These are phyloP conservation scores for Buphagus erythrorhynchus DNA, from an alignment of 2,797 vertebrate genomes.

Conservation along the genomic window DNA sequence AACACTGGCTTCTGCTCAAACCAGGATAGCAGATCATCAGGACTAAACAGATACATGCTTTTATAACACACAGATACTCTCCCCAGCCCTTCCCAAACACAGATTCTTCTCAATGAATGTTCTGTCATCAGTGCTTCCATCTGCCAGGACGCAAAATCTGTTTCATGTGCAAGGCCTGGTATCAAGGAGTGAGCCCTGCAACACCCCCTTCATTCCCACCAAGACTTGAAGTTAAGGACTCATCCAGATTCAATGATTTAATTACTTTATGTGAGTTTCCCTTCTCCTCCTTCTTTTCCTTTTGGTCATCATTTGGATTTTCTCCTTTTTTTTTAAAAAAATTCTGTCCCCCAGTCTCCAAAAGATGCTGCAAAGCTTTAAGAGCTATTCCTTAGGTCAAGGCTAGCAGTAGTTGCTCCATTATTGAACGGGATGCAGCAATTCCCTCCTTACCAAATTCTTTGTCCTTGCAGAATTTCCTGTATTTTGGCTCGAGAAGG, in stretches of 20 bases:
- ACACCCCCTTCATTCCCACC: neutral
- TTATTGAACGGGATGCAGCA: neutral
- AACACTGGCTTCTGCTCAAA: neutral
- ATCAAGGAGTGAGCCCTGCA: neutral
- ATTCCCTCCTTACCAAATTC: neutral
- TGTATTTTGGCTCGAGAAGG: neutral
- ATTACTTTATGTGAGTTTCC: neutral
- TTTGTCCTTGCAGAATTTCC: neutral
- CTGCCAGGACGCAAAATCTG: neutral
- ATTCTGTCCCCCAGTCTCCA: neutral
- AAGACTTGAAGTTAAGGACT: neutral
- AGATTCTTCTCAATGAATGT: neutral
- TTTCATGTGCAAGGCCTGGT: neutral
- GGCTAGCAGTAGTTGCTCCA: neutral
- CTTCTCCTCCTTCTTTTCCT: neutral
- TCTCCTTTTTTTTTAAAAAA: neutral
- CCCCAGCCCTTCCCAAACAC: neutral
- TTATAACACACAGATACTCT: neutral
- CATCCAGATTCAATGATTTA: neutral
- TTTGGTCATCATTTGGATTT: constrained; percentile 25
- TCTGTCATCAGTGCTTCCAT: neutral
- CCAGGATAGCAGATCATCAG: constrained; percentile 46
- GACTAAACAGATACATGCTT: neutral
- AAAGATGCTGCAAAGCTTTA: neutral
- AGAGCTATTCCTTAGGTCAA: neutral